Evolutionary conservation across 2,113 vertebrate genomes (phyloP).

Genomic region (Galemys pyrenaicus): DNA sequence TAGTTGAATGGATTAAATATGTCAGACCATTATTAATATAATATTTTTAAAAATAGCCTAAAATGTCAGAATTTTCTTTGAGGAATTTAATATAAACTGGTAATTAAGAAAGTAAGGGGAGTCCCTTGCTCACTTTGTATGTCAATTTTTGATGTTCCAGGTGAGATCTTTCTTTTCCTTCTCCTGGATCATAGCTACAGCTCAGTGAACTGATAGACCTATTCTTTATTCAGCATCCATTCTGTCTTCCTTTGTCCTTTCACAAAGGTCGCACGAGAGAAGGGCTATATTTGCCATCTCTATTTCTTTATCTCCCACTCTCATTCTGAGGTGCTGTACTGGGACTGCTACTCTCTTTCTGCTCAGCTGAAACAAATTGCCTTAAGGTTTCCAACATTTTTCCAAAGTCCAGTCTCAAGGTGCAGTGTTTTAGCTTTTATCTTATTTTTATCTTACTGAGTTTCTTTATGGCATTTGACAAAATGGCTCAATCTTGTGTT

Average conservation of each 20-base stretch:
- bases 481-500: background rate
- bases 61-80: conserved; percentile 57
- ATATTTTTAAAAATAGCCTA: conserved; percentile 49
- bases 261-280: background rate
- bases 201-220: background rate
- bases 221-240: background rate
- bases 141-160: conserved; percentile 17
- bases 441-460: background rate
- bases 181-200: background rate
- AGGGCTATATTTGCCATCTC: accelerated
- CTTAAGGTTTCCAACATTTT: background rate
- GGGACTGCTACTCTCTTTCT: background rate
- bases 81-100: conserved; percentile 47
- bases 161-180: background rate
- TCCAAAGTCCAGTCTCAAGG: background rate
- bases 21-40: conserved; percentile 60
- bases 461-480: background rate
- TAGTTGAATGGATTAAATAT: conserved; percentile 62
- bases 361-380: background rate
- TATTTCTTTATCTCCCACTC: background rate
- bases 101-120: conserved; percentile 48
- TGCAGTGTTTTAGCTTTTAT: background rate
- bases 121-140: background rate
- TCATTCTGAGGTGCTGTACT: background rate
- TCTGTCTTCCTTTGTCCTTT: background rate